Percentiles rank a stretch among this genome's conserved stretches.
Conservation (phyloP, 2,888 invertebrate genomes). For the Leptinotarsa peninsularis region DNA sequence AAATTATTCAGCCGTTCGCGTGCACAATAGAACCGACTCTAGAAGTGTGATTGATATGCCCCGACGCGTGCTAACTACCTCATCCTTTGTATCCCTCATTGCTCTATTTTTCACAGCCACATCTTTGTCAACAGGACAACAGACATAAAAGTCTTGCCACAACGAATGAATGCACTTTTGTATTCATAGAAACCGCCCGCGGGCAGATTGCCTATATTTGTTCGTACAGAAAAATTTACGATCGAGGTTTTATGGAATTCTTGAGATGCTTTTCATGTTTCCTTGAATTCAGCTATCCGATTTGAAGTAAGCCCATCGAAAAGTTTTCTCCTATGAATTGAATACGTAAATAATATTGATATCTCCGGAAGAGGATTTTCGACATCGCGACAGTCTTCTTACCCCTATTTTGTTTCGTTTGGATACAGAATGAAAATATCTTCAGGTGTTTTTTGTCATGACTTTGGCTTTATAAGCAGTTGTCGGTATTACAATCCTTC, state of each 20-base stretch:
- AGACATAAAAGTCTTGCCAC: conserved; percentile 33
- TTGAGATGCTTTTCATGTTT: conserved; percentile 18
- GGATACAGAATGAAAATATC: not conserved
- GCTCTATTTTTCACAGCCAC: conserved; percentile 56
- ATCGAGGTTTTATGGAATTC: conserved; percentile 12
- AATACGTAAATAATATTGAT: conserved; percentile 16
- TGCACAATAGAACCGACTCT: conserved; percentile 35
- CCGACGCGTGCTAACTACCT: conserved; percentile 59
- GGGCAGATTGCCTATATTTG: conserved; percentile 21
- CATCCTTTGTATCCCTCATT: conserved; percentile 57
- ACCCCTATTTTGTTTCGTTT: conserved; percentile 6
- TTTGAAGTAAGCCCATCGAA: not conserved
- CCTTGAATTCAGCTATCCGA: conserved; percentile 1
- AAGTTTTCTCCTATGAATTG: conserved; percentile 16
- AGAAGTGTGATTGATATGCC: conserved; percentile 54
- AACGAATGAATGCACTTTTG: conserved; percentile 35
- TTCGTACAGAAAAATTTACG: conserved; percentile 8
- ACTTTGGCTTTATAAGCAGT: no score
- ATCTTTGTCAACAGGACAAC: conserved; percentile 38
- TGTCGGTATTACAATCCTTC: no score
- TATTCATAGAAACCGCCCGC: conserved; percentile 30
- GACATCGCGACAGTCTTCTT: not conserved
- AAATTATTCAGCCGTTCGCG: conserved; percentile 20
- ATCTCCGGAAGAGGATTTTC: conserved; percentile 9
- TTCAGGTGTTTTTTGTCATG: not conserved